phyloP scores from a whole-genome alignment of 2,797 vertebrate species.

The Vespertilio murinus region DNA sequence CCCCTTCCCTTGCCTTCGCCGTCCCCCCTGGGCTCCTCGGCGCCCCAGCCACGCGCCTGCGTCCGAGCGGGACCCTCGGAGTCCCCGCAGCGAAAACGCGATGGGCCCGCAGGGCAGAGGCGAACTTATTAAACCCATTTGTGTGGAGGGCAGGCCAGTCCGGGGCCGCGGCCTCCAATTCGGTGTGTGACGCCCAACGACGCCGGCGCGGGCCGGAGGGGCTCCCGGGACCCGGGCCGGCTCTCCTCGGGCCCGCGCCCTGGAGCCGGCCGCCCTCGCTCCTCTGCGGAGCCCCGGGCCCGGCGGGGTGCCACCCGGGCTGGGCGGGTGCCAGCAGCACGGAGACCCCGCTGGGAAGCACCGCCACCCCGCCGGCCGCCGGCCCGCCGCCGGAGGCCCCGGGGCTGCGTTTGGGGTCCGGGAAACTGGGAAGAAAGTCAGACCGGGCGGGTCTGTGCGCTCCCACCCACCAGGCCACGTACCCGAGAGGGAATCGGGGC shows the following conservation, averaged over 20 bases:
- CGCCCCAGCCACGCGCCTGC: not conserved
- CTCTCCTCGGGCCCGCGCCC: not conserved
- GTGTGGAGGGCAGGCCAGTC: slow-evolving; percentile 83
- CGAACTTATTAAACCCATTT: slow-evolving; percentile 85
- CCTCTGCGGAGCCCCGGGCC: too few relatives aligned
- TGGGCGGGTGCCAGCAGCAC: too few relatives aligned
- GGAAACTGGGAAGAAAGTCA: not conserved
- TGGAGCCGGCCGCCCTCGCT: not conserved
- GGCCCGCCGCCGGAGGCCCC: not conserved
- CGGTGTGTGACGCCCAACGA: slow-evolving; percentile 79
- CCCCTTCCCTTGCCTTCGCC: not conserved
- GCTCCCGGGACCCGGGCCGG: not conserved
- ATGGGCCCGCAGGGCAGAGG: slow-evolving; percentile 80
- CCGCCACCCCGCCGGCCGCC: fast-evolving
- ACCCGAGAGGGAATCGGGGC: not conserved
- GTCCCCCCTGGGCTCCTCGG: not conserved
- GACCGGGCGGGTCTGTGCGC: fast-evolving
- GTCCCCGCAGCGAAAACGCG: slow-evolving; percentile 66
- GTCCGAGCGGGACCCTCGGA: not conserved
- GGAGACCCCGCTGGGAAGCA: fast-evolving
- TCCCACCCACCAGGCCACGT: not conserved
- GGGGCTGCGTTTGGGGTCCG: not conserved
- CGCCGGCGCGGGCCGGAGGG: not conserved
- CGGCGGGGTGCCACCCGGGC: too few relatives aligned
- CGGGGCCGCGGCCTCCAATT: slow-evolving; percentile 54